These are phyloP conservation scores for Sebastes trivittatus DNA, from an alignment of 2,797 vertebrate species.

Conservation along the genomic window DNA sequence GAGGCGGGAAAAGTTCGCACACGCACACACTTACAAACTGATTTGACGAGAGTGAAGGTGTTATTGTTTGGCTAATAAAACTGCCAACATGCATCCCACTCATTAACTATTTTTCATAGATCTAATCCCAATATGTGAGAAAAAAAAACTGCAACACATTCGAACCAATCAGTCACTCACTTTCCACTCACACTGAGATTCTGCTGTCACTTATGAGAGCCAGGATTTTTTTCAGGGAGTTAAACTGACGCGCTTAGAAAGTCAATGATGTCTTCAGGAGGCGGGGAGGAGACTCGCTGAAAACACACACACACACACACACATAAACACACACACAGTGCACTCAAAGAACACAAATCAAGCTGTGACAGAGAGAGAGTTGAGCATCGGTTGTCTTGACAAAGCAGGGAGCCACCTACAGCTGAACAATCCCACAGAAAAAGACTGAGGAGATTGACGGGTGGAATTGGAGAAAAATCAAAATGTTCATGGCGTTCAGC, in stretches of 20 bases:
- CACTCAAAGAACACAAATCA: conserved; percentile 37
- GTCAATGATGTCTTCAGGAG: conserved; percentile 37
- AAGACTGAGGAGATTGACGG: conserved; percentile 61
- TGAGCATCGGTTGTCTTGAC: conserved; percentile 35
- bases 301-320: conserved; percentile 18
- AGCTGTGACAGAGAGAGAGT: conserved; percentile 42
- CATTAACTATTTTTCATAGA: conserved; percentile 21
- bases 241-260: conserved; percentile 46
- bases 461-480: conserved; percentile 63
- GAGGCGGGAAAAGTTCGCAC: not conserved
- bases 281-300: not conserved
- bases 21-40: not conserved
- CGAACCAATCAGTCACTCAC: conserved; percentile 19
- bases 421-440: conserved; percentile 42
- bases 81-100: conserved; percentile 35
- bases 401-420: conserved; percentile 63
- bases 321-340: not conserved
- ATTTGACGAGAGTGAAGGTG: conserved; percentile 4
- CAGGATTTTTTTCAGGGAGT: conserved; percentile 34
- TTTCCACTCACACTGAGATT: conserved; percentile 10
- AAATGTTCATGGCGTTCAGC: conserved; percentile 58
- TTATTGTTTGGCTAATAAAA: conserved; percentile 1
- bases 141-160: conserved; percentile 3
- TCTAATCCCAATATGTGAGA: conserved; percentile 8
- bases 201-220: conserved; percentile 34